Percentiles rank a stretch among this genome's conserved stretches.
These are phyloP conservation scores for Archocentrus centrarchus DNA, from an alignment of 2,113 vertebrate genomes.

Conservation along the genomic window DNA sequence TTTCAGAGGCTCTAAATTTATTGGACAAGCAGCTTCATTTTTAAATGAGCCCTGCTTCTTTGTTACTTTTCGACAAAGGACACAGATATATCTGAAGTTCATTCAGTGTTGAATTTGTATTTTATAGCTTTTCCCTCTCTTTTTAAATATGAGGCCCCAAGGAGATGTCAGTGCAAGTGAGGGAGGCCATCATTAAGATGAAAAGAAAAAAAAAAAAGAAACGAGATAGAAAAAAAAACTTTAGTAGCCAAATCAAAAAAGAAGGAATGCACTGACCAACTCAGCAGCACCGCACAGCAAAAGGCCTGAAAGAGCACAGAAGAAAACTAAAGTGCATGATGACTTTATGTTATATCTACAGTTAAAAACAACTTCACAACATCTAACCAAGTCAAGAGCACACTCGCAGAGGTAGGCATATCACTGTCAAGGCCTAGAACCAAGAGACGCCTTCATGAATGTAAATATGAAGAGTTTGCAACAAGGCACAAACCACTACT, in stretches of 20 bases:
- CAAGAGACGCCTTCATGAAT: not conserved
- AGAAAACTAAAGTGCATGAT: not conserved
- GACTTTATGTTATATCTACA: not conserved
- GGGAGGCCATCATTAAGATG: too few relatives aligned
- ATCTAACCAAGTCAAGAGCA: not conserved
- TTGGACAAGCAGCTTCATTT: not conserved
- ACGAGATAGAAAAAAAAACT: not conserved
- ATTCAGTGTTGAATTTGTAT: not conserved
- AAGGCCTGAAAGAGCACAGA: not conserved
- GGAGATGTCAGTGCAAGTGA: not conserved
- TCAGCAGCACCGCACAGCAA: not conserved
- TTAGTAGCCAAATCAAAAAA: not conserved
- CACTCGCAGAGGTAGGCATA: not conserved
- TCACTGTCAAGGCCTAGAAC: not conserved
- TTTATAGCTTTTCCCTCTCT: not conserved
- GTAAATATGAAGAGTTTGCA: not conserved
- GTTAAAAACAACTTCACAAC: not conserved
- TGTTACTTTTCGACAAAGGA: not conserved
- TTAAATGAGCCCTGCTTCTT: not conserved
- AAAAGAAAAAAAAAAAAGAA: not conserved
- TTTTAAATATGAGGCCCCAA: not conserved
- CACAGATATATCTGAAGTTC: not conserved
- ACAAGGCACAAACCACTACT: not conserved
- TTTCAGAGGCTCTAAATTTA: not conserved
- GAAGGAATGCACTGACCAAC: not conserved